Evolutionary conservation across 2,113 vertebrate genomes (phyloP).

Genomic region (Mungos mungo): DNA sequence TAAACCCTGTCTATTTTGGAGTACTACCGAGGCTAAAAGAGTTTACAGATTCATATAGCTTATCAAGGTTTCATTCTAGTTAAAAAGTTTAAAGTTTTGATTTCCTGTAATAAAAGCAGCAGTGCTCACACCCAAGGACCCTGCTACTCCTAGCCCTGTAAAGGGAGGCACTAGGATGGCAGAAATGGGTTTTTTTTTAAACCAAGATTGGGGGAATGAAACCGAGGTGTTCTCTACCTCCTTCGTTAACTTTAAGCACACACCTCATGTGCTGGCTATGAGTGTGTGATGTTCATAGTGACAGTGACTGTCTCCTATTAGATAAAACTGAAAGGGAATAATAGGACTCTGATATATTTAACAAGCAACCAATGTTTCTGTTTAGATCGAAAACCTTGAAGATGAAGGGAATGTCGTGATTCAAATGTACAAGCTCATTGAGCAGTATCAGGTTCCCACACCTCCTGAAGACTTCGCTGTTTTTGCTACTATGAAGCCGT

Average conservation of each 20-base stretch:
- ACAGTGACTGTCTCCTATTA: background rate
- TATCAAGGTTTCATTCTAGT: too few relatives aligned
- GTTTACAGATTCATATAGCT: too few relatives aligned
- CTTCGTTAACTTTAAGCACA: background rate
- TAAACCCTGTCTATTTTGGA: too few relatives aligned
- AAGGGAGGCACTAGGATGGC: too few relatives aligned
- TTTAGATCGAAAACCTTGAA: constrained; percentile 87
- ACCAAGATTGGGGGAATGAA: too few relatives aligned
- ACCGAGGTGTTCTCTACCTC: too few relatives aligned
- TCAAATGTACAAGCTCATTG: constrained; percentile 90
- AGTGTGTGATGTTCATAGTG: fast-evolving
- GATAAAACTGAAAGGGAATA: background rate
- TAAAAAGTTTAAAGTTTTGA: too few relatives aligned
- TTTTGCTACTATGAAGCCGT: constrained; percentile 86
- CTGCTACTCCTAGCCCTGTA: too few relatives aligned
- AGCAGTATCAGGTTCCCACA: constrained; percentile 84
- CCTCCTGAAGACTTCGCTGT: constrained; percentile 89
- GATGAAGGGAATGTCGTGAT: constrained; percentile 84
- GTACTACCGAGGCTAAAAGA: too few relatives aligned
- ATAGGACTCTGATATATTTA: background rate
- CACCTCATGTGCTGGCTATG: background rate
- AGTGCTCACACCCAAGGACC: too few relatives aligned
- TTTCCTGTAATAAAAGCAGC: too few relatives aligned
- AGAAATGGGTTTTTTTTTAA: too few relatives aligned
- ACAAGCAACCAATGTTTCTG: background rate